Conservation (phyloP, 2,888 invertebrate genomes). For the Phyto melanocephala region DNA sequence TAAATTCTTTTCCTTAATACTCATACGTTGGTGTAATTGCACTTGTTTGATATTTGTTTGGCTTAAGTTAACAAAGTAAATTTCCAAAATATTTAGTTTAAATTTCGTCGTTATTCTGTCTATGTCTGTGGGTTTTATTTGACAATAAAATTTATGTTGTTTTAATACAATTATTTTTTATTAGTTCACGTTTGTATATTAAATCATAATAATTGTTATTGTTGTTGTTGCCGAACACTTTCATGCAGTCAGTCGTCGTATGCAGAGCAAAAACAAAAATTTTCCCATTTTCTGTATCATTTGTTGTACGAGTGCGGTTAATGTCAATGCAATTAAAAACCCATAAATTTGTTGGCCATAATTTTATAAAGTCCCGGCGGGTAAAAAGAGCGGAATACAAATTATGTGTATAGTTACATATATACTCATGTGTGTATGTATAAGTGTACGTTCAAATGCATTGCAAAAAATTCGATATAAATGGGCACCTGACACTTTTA, state of each 20-base stretch:
- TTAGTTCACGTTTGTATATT: conserved; percentile 52
- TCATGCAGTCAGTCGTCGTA: not conserved
- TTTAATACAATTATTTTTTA: conserved; percentile 54
- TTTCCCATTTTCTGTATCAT: not conserved
- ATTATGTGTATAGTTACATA: too few species aligned
- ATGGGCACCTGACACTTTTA: not conserved
- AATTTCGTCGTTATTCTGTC: not conserved
- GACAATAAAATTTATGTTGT: conserved; percentile 30
- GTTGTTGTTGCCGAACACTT: conserved; percentile 27
- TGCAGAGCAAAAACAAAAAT: conserved; percentile 7
- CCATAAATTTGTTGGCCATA: conserved; percentile 62
- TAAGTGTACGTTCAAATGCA: not conserved
- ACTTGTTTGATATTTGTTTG: too few species aligned
- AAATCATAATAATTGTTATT: conserved; percentile 45
- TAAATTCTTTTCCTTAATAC: not conserved
- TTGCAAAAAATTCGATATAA: not conserved
- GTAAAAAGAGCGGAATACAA: not conserved
- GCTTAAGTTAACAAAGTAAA: not conserved
- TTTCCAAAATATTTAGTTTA: not conserved
- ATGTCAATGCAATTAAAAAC: conserved; percentile 63
- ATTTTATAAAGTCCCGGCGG: conserved; percentile 50
- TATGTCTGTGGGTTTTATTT: not conserved
- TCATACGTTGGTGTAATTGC: too few species aligned
- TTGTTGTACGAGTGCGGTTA: conserved; percentile 42
- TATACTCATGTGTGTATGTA: not conserved